Evolutionary conservation across 2,888 invertebrate genomes (phyloP).

Genomic region (Cataglyphis rosenhaueri): DNA sequence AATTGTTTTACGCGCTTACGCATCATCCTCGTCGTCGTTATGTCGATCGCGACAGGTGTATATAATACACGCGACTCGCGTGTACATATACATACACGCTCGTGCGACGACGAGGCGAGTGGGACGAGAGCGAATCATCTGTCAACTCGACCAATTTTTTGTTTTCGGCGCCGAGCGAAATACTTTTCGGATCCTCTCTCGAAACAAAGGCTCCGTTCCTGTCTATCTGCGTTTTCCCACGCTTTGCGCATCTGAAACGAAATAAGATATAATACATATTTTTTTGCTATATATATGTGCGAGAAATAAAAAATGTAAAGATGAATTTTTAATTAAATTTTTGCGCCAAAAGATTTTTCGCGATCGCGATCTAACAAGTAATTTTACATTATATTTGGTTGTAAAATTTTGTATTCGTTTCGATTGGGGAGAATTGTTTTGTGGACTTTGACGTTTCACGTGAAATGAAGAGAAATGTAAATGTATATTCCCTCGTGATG

Average conservation of each 20-base stretch:
- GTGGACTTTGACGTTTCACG: neutral
- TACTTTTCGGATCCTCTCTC: neutral
- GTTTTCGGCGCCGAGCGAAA: neutral
- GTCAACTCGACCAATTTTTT: neutral
- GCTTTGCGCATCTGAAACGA: too few species aligned
- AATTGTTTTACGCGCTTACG: slow-evolving; percentile 13
- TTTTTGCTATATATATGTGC: neutral
- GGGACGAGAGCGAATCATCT: neutral
- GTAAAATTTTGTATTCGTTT: neutral
- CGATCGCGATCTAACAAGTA: neutral
- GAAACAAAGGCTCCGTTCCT: neutral
- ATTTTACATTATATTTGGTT: neutral
- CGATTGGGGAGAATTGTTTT: neutral
- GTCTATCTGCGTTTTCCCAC: neutral
- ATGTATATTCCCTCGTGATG: neutral
- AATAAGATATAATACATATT: neutral
- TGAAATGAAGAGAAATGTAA: neutral
- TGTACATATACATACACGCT: neutral
- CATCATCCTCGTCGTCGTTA: neutral
- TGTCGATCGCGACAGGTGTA: slow-evolving; percentile 41
- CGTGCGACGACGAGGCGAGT: neutral
- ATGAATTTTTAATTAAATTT: neutral
- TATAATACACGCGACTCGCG: slow-evolving; percentile 1
- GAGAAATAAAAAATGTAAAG: neutral
- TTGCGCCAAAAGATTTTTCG: neutral